These are phyloP conservation scores for Prosopocoilus inquinatus DNA, from an alignment of 2,888 invertebrate genomes.

Conservation along the genomic window DNA sequence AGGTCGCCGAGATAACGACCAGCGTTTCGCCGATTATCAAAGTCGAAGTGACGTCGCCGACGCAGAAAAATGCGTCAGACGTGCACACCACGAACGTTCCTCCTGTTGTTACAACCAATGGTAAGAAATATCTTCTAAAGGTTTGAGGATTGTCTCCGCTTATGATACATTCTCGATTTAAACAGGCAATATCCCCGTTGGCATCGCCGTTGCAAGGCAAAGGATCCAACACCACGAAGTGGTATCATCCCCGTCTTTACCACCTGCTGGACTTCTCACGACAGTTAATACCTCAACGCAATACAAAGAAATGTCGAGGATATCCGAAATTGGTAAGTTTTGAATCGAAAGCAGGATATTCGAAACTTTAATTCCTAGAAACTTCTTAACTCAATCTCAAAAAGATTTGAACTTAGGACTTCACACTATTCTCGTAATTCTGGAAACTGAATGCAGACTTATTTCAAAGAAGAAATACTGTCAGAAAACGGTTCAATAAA, in stretches of 20 bases:
- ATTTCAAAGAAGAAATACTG: no score
- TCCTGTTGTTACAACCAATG: slow-evolving; percentile 39
- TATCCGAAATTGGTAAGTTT: slow-evolving; percentile 59
- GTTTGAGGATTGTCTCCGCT: not conserved
- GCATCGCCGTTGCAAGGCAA: slow-evolving; percentile 81
- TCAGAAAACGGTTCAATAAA: no score
- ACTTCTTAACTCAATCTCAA: no score
- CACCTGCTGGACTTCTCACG: slow-evolving; percentile 48
- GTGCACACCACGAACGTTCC: slow-evolving; percentile 32
- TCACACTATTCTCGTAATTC: no score
- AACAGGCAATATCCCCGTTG: slow-evolving; percentile 68
- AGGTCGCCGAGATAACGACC: slow-evolving; percentile 60
- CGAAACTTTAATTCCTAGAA: no score
- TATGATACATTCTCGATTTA: slow-evolving; percentile 4
- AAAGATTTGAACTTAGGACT: no score
- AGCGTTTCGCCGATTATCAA: slow-evolving; percentile 60
- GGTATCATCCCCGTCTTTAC: slow-evolving; percentile 49
- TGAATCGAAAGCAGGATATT: no score
- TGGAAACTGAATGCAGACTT: no score
- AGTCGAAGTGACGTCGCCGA: slow-evolving; percentile 66
- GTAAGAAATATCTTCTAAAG: slow-evolving; percentile 23
- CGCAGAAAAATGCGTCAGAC: slow-evolving; percentile 49
- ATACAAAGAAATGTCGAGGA: slow-evolving; percentile 57
- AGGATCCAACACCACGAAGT: slow-evolving; percentile 60
- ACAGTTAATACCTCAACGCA: slow-evolving; percentile 46